Percentiles rank a stretch among this genome's conserved stretches.
These are phyloP conservation scores for Sinocyclocheilus maitianheensis DNA, from an alignment of 2,113 vertebrate genomes.

Conservation along the genomic window DNA sequence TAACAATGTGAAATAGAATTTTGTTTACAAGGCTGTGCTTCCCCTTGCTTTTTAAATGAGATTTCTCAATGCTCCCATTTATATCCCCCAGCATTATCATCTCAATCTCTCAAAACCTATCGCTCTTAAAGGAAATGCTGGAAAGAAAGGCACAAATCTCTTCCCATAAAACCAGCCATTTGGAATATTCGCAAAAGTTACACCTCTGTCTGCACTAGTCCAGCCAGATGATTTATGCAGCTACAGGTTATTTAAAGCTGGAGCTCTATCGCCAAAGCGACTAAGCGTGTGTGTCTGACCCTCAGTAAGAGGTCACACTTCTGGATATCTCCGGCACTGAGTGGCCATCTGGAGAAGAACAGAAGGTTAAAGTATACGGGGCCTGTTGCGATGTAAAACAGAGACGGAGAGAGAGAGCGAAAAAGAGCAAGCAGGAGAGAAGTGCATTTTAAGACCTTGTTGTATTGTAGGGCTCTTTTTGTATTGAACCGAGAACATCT, in stretches of 20 bases:
- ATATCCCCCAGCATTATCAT: conserved; percentile 74
- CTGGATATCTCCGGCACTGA: conserved; percentile 52
- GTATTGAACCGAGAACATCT: no score
- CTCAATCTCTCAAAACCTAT: conserved; percentile 76
- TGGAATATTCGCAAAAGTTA: conserved; percentile 67
- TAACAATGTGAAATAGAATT: conserved; percentile 83
- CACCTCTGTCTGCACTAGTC: conserved; percentile 6
- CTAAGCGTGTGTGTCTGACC: conserved; percentile 36
- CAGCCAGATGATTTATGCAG: conserved; percentile 48
- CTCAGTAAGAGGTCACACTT: conserved; percentile 44
- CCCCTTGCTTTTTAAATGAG: conserved; percentile 76
- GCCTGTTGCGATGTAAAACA: conserved; percentile 14
- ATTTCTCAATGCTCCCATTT: conserved; percentile 77
- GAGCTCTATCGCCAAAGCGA: conserved; percentile 37
- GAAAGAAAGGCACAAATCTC: conserved; percentile 57
- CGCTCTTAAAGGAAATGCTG: conserved; percentile 62
- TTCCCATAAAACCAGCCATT: conserved; percentile 71
- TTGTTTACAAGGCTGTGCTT: conserved; percentile 78
- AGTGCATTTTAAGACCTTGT: no score
- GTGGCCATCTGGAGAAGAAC: conserved; percentile 51
- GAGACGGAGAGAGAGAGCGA: neutral
- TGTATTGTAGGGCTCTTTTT: no score
- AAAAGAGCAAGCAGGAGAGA: no score
- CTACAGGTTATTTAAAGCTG: conserved; percentile 58
- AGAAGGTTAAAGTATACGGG: conserved; percentile 44